These are phyloP conservation scores for Phaethornis superciliosus DNA, from an alignment of 2,113 vertebrate species.

Conservation along the genomic window DNA sequence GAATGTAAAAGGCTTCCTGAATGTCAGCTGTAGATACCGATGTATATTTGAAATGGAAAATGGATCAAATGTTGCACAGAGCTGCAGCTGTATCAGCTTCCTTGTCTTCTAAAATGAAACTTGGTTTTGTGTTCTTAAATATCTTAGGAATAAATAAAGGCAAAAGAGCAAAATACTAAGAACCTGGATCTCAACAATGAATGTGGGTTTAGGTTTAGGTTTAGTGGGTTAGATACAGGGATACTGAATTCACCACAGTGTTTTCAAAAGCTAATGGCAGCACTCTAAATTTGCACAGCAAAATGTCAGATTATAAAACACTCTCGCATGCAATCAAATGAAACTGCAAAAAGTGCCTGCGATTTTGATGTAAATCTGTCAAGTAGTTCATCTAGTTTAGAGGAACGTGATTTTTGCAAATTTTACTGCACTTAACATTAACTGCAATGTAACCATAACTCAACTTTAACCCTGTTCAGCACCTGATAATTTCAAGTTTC, in stretches of 20 bases:
- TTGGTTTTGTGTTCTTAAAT: neutral
- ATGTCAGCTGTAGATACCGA: neutral
- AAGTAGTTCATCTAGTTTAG: constrained; percentile 4
- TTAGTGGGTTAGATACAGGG: neutral
- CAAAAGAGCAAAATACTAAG: neutral
- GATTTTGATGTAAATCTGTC: constrained; percentile 41
- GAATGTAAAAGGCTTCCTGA: neutral
- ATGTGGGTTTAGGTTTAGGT: neutral
- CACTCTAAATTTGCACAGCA: neutral
- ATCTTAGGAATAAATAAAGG: neutral
- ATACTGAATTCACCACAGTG: neutral
- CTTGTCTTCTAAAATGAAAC: neutral
- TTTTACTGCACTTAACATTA: neutral
- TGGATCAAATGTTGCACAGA: neutral
- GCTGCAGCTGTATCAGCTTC: neutral
- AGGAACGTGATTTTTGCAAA: neutral
- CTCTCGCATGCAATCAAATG: neutral
- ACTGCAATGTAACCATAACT: neutral
- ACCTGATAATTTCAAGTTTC: neutral
- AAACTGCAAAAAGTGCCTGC: neutral
- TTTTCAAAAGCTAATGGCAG: constrained; percentile 3
- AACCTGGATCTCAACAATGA: neutral
- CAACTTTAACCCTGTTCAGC: neutral
- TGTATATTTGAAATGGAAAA: neutral
- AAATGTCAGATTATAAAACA: constrained; percentile 8